Base-by-base conservation (phyloP, 2,888 invertebrate species). In the Ectobius pallidus region DNA sequence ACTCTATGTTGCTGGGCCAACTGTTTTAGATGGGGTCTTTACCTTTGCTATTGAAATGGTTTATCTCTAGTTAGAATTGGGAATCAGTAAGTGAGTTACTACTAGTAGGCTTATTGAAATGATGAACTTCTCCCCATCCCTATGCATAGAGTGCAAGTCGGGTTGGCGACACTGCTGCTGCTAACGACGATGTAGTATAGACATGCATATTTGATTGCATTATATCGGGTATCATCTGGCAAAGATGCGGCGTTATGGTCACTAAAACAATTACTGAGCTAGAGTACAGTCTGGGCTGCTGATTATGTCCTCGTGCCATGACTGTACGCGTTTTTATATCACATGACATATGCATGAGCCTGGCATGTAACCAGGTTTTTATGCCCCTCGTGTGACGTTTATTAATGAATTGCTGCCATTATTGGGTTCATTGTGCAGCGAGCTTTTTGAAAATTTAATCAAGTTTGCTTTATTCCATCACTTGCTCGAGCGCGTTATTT, bases 321-420 rank as follows among this genome's bases (percentile, higher is more conserved):
- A 49, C 49, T 62, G 62, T 34, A 39, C 39, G 7, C 20, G 34
- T 62, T 62, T 62, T 70, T 70, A 55, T 70, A 69, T 52, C 69
- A 22, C 30, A 52, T 69, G 42, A 69, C 49, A 18, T 46, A 70
- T 70, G 58, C 70, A 70, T 61, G 61, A 70, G 42, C 27, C 61
- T 25, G 39, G 27, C 46, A 14, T 30, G 27, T 70, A 70, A 61
- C 70, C 62, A 25, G 58, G 70, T 70, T 70, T 70, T 6, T 18
- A 46, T 20, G n/a, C n/a, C n/a, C n/a, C n/a, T n/a, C n/a, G n/a
- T n/a, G 65, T 69, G 62, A 71, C 70, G 68, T 73, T 30, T 74
- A 69, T 74, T 71, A 71, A 70, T 71, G 71, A 71, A 71, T 71
- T 67, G 71, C 71, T 34, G 7, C 58, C 71, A 42, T 71, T 71